phyloP scores from a whole-genome alignment of 2,797 vertebrate species.

The Percopsis omiscomaycus region DNA sequence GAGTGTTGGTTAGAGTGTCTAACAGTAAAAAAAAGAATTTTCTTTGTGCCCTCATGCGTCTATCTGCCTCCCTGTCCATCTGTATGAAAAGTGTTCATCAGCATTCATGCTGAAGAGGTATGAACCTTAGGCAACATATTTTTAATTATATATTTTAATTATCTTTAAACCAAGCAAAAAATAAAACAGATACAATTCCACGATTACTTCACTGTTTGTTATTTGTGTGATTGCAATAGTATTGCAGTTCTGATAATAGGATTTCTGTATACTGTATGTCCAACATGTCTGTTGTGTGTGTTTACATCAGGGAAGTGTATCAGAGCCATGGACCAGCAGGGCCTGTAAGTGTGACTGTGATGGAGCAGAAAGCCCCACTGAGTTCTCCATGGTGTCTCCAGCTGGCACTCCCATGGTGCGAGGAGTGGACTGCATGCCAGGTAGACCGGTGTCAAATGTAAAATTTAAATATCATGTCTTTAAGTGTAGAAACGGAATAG shows the following conservation, averaged over 20 bases:
- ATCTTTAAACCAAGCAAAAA: too few species aligned
- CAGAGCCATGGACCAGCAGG: slow-evolving; percentile 86
- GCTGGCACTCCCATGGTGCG: slow-evolving; percentile 40
- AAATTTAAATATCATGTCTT: too few species aligned
- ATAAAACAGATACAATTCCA: too few species aligned
- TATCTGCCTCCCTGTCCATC: slow-evolving; percentile 31
- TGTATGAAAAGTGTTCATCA: slow-evolving; percentile 58
- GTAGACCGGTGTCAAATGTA: slow-evolving; percentile 55
- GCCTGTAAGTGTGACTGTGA: slow-evolving; percentile 91
- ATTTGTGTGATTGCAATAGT: neutral
- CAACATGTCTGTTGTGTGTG: slow-evolving; percentile 17
- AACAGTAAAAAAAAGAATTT: slow-evolving; percentile 28
- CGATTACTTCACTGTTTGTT: neutral
- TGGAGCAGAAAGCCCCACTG: slow-evolving; percentile 73
- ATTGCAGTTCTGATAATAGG: neutral
- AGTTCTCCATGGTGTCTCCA: slow-evolving; percentile 56
- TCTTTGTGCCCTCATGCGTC: slow-evolving; percentile 26
- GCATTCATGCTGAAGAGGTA: slow-evolving; percentile 71
- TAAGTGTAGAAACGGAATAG: too few species aligned
- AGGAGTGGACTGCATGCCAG: slow-evolving; percentile 87
- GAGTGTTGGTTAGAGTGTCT: slow-evolving; percentile 25
- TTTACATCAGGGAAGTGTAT: slow-evolving; percentile 66
- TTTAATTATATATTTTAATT: neutral
- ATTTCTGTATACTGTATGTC: neutral
- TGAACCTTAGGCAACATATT: neutral